These are phyloP conservation scores for Drosophila repleta DNA, from an alignment of 1,140 invertebrate genomes.

Conservation along the genomic window DNA sequence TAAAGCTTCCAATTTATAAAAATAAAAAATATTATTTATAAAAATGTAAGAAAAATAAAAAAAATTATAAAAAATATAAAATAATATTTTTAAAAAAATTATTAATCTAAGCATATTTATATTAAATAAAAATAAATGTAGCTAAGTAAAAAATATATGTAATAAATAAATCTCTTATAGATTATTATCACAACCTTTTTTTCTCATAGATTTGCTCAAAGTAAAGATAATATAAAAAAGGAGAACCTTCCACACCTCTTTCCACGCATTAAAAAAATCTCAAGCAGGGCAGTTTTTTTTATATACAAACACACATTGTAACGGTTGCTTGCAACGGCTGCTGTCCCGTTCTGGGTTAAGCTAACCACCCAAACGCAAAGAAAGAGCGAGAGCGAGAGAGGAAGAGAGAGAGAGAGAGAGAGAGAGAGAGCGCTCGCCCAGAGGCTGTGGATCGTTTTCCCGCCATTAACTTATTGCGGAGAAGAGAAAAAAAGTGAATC, in stretches of 20 bases:
- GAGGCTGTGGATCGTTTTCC: slow-evolving; percentile 56
- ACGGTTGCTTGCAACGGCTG: slow-evolving; percentile 9
- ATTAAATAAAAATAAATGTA: no score
- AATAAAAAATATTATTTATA: no score
- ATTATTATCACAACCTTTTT: not conserved
- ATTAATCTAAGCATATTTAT: no score
- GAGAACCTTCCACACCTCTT: not conserved
- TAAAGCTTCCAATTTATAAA: no score
- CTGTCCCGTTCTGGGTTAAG: slow-evolving; percentile 44
- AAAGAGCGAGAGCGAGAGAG: not conserved
- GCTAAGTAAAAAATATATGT: no score
- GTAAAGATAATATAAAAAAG: not conserved
- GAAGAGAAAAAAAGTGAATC: slow-evolving; percentile 31
- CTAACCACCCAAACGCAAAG: not conserved
- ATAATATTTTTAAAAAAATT: no score
- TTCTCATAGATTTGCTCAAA: not conserved
- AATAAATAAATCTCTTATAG: not conserved
- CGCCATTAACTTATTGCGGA: slow-evolving; percentile 57
- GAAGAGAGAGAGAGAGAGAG: no score
- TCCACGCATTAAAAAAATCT: not conserved
- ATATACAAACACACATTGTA: slow-evolving; percentile 1
- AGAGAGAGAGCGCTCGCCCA: not conserved
- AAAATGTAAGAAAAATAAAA: no score
- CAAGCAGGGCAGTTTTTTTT: slow-evolving; percentile 12
- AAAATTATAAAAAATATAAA: no score